phyloP scores from a whole-genome alignment of 2,113 vertebrate species.

The zebrafish (Danio rerio) region GRCz12tu NC_133190.1:33934501-33935000 shows the following conservation, averaged over 20 bases:
- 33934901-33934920: no score
- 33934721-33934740: constrained; percentile 44
- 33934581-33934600: constrained; percentile 73
- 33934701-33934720: constrained; percentile 53
- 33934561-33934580: constrained; percentile 74
- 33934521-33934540: constrained; percentile 78
- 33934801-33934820: neutral
- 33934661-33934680: constrained; percentile 78
- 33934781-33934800: no score
- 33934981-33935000: no score
- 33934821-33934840: no score
- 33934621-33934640: constrained; percentile 65
- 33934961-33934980: no score
- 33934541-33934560: constrained; percentile 69
- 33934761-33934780: no score
- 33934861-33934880: no score
- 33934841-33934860: no score
- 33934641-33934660: constrained; percentile 72
- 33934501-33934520: constrained; percentile 74
- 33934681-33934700: constrained; percentile 76
- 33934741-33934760: neutral
- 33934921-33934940: no score
- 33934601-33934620: constrained; percentile 58
- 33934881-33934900: no score
- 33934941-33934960: no score